Percentiles rank a stretch among this genome's conserved stretches.
Evolutionary conservation across 2,888 invertebrate species (phyloP).

Genomic region (Drosophila seclusa): DNA sequence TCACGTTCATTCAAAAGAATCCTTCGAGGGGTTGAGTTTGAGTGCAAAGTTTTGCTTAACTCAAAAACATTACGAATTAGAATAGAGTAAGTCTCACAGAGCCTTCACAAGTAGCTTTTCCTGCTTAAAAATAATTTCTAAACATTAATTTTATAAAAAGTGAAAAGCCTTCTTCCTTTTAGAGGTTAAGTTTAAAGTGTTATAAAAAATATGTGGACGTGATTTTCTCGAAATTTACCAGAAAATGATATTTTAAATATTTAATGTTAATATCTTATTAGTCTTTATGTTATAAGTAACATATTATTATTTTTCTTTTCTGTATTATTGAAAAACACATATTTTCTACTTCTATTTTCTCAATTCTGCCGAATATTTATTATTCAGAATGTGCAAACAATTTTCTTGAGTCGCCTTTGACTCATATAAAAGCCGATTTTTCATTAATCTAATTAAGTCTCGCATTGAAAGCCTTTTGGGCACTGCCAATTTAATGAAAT

Average conservation of each 20-base stretch:
- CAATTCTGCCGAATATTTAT: not conserved
- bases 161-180: not conserved
- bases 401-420: conserved; percentile 32
- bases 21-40: not conserved
- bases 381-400: not conserved
- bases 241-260: not conserved
- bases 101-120: not conserved
- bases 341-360: not conserved
- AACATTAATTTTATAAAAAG: not conserved
- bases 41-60: conserved; percentile 2
- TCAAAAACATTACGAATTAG: not conserved
- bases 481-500: conserved; percentile 59
- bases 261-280: not conserved
- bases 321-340: not conserved
- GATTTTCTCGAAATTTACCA: not conserved
- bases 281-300: not conserved
- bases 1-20: conserved; percentile 9
- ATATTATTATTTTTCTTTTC: not conserved
- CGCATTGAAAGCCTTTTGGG: conserved; percentile 49
- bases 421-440: conserved; percentile 55
- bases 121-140: not conserved
- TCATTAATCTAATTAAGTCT: conserved; percentile 66
- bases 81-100: not conserved
- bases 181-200: not conserved
- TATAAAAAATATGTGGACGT: not conserved